Percentiles rank a stretch among this genome's conserved stretches.
phyloP scores from a whole-genome alignment of 2,797 vertebrate species.

The Synanceia verrucosa region DNA sequence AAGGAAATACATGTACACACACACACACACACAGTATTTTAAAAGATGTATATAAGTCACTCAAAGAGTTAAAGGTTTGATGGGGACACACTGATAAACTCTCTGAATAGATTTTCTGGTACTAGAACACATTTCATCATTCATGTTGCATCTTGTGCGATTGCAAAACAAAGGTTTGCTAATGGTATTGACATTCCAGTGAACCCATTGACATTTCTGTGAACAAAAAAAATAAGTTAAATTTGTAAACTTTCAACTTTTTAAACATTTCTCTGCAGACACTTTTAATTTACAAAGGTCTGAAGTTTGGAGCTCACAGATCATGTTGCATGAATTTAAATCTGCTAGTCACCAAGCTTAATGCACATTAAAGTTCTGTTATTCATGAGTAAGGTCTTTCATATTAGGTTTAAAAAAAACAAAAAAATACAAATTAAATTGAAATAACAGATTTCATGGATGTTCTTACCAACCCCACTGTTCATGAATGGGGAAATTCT shows the following conservation, averaged over 20 bases:
- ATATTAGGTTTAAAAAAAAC: too few relatives aligned
- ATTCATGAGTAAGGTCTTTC: not conserved
- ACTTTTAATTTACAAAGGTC: not conserved
- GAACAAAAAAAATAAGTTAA: not conserved
- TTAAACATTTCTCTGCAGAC: not conserved
- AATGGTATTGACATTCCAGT: conserved; percentile 10
- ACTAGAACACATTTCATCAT: not conserved
- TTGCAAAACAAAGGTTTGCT: conserved; percentile 50
- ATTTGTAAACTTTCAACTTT: not conserved
- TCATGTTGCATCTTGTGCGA: not conserved
- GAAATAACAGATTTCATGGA: not conserved
- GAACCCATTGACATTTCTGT: conserved; percentile 35
- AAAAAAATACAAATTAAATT: too few relatives aligned
- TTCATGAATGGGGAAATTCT: conserved; percentile 17
- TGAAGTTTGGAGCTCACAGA: not conserved
- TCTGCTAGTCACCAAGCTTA: not conserved
- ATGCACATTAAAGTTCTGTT: not conserved
- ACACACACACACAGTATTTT: too few relatives aligned
- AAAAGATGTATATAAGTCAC: too few relatives aligned
- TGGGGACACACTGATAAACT: not conserved
- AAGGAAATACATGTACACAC: too few relatives aligned
- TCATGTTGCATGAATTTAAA: not conserved
- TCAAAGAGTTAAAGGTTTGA: not conserved
- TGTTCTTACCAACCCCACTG: not conserved
- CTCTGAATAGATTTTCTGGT: not conserved